Conservation (phyloP, 1,140 invertebrate species). For the Lamellibrachia luymesi region DNA sequence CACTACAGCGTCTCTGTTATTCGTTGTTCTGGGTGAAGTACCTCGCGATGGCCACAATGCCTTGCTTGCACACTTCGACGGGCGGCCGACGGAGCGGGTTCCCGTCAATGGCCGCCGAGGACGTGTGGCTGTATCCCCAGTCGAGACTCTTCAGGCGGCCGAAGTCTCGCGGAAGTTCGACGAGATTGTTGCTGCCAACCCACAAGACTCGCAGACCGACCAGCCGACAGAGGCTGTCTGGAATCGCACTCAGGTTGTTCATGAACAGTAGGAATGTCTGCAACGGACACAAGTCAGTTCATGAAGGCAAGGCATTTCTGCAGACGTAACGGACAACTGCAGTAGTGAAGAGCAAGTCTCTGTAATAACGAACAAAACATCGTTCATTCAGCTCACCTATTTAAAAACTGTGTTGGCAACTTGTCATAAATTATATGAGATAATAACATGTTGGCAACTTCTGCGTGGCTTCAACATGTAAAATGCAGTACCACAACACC, state of each 20-base stretch:
- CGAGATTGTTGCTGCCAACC: slow-evolving; percentile 53
- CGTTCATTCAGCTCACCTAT: not conserved
- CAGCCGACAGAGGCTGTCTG: slow-evolving; percentile 49
- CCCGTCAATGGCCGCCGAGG: slow-evolving; percentile 49
- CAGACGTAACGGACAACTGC: not conserved
- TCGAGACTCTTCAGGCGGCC: slow-evolving; percentile 49
- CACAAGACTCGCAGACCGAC: slow-evolving; percentile 49
- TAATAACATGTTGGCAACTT: not conserved
- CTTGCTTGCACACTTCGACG: slow-evolving; percentile 51
- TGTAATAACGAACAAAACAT: not conserved
- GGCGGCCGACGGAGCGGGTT: slow-evolving; percentile 54
- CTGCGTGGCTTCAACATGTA: not conserved
- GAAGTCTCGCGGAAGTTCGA: slow-evolving; percentile 47
- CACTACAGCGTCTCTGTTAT: not conserved
- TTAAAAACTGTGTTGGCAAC: not conserved
- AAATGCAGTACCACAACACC: not conserved
- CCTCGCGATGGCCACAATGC: slow-evolving; percentile 35
- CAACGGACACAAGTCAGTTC: not conserved
- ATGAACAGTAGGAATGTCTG: slow-evolving; percentile 49
- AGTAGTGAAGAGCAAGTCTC: not conserved
- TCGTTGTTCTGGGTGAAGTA: slow-evolving; percentile 26
- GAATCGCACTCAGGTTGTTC: slow-evolving; percentile 49
- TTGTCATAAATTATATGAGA: too few relatives aligned
- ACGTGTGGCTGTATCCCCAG: slow-evolving; percentile 46
- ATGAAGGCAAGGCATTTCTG: not conserved